Evolutionary conservation across 2,113 vertebrate species (phyloP).

Genomic region (Chaetodon auriga): DNA sequence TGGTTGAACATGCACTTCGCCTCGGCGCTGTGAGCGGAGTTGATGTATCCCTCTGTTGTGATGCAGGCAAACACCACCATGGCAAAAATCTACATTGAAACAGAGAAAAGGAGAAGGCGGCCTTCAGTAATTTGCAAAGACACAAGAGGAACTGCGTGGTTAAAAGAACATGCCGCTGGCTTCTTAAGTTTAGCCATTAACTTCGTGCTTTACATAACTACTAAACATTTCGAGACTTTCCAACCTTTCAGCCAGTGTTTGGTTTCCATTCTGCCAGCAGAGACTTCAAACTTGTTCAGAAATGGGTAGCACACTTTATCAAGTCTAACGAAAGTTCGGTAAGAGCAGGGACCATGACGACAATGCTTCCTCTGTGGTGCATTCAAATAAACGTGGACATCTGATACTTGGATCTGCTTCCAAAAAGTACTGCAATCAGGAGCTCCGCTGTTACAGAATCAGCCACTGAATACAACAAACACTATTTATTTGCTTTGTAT

Average conservation of each 20-base stretch:
- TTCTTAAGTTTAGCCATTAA: constrained; percentile 20
- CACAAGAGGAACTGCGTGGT: neutral
- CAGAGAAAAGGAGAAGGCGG: neutral
- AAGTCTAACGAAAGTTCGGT: neutral
- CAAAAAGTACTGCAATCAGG: neutral
- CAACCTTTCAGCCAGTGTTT: neutral
- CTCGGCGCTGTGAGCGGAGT: rapidly evolving
- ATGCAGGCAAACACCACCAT: constrained; percentile 91
- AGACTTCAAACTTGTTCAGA: neutral
- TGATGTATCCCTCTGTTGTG: constrained; percentile 89
- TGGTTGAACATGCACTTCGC: constrained; percentile 88
- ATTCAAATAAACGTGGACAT: neutral
- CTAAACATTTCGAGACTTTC: neutral
- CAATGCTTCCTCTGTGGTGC: neutral
- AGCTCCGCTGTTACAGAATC: neutral
- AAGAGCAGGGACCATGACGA: neutral
- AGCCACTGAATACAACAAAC: neutral
- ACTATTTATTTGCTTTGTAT: neutral
- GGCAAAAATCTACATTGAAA: constrained; percentile 84
- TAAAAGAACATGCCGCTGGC: neutral
- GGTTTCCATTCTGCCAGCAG: neutral
- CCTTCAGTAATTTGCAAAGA: constrained; percentile 6
- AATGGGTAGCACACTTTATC: neutral
- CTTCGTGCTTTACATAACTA: neutral
- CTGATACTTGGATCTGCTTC: neutral